Base-by-base conservation (phyloP, 2,113 vertebrate species). In the Lates calcarifer region DNA sequence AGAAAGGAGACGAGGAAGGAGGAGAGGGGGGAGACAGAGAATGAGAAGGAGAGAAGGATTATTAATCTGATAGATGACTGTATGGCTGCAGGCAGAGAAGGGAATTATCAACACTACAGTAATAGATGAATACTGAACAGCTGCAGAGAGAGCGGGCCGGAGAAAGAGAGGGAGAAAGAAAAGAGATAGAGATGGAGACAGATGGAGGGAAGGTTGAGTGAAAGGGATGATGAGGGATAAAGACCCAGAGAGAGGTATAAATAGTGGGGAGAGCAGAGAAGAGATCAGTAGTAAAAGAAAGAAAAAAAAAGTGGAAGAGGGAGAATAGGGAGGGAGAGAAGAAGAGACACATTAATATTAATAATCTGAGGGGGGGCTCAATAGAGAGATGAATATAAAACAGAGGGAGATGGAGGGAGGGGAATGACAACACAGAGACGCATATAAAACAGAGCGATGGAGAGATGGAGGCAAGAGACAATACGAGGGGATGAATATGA, bases 61-160 rank as follows among this genome's bases (percentile, higher is more conserved):
- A 93, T 90, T 92, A 94, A 94, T 93, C 93, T 94, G 93, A 95
- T 95, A 93, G 91, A 94, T 92, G 92, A 93, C 90, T 91, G 92
- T 90, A 93, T 90, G 91, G 92, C 90, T 92, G 91, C 85, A 84
- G 93, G 93, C 92, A 87, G 85, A 93, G 93, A 87, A 90, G 88
- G 89, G 91, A 94, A 94, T 95, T 90, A 95, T 93, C 94, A 94
- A 92, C 92, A 94, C 90, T 93, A 92, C 91, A 94, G 91, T 95
- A 94, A 95, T 92, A 88, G 93, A 95, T 93, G 93, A 94, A 94
- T 90, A 90, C 92, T 91, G 92, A 95, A 92, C 91, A 94, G 90
- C 89, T 89, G 90, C 89, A 90, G 85, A 90, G 85, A 90, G 89
- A 80, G 84, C 71, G 49, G 72, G 74, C 35, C 28, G 20, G 76